These are phyloP conservation scores for Corythornis leucogaster DNA, from an alignment of 2,797 vertebrate species.

Conservation along the genomic window DNA sequence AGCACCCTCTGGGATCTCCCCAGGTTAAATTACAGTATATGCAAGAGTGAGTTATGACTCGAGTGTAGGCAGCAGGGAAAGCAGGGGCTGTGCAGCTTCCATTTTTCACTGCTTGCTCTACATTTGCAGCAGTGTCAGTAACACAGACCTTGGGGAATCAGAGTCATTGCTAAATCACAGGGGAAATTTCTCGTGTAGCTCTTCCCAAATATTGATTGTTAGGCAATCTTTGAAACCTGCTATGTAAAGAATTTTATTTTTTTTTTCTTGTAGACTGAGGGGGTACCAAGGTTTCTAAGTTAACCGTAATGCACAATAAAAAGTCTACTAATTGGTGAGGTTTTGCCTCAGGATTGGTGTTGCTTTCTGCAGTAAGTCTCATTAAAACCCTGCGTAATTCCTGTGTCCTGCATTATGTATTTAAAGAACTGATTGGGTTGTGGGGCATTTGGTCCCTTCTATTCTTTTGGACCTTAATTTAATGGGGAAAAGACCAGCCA, in stretches of 20 bases:
- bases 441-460: neutral
- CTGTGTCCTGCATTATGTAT: neutral
- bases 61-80: conserved; percentile 53
- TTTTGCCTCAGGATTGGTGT: conserved; percentile 39
- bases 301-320: conserved; percentile 51
- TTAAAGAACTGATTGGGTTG: conserved; percentile 19
- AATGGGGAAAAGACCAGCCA: neutral
- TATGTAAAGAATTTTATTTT: conserved; percentile 48
- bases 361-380: conserved; percentile 20
- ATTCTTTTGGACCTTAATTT: neutral
- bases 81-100: conserved; percentile 43
- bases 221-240: conserved; percentile 59
- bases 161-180: conserved; percentile 56
- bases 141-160: conserved; percentile 45
- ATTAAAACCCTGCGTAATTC: conserved; percentile 36
- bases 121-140: conserved; percentile 63
- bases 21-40: conserved; percentile 74
- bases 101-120: conserved; percentile 66
- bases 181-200: conserved; percentile 68
- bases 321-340: conserved; percentile 48
- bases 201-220: conserved; percentile 72
- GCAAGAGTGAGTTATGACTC: conserved; percentile 68
- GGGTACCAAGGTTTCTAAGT: conserved; percentile 40
- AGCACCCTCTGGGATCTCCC: conserved; percentile 64
- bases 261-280: conserved; percentile 45